Base-by-base conservation (phyloP, 2,888 invertebrate genomes). In the Pristionchus mayeri region DNA sequence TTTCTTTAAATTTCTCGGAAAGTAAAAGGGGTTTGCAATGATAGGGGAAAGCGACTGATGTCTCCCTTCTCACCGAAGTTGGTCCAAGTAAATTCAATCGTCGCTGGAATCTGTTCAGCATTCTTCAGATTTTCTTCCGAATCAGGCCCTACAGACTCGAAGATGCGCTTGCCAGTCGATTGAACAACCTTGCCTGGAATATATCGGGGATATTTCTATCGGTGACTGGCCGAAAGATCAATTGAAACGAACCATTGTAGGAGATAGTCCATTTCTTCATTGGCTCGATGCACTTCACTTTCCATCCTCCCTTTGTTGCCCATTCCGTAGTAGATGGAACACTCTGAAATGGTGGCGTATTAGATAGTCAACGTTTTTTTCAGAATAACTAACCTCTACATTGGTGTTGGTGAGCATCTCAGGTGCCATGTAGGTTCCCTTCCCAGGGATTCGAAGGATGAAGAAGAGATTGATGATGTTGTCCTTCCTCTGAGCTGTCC, bases 181-280 rank as follows among this genome's bases (percentile, higher is more conserved):
- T 52, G 50, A 27, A 57, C 57, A 27, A 87, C 37, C 16, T 85
- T 57, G 48, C 87, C 86, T 85, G 44, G 63, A 84, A 34, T 13
- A n/a, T n/a, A 34, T 30, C 44, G 44, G 34, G 16, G 63, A 63
- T 34, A 11, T 34, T 7, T 6, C 6, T 30, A 6, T 18, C 13
- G 67, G 9, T 37, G 2, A 21, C 4, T 0, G 34, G 6, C 2
- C 1, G n/a, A n/a, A 71, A 4, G 40, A 13, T n/a, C n/a, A 54
- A 54, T 4, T 21, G n/a, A 54, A 27, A 30, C 34, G 95, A 94
- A 13, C 96, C 96, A 67, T 95, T 94, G 92, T 95, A 96, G 3
- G 94, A 93, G 0, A 96, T 90, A 24, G 94, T 94, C 96, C 96
- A 96, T 63, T 94, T 94, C 89, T 95, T 95, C 96, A 96, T 96